Evolutionary conservation across 2,113 vertebrate species (phyloP), one percentile per base, ranked within the genome.

Genomic region (Brachyistius frenatus): DNA sequence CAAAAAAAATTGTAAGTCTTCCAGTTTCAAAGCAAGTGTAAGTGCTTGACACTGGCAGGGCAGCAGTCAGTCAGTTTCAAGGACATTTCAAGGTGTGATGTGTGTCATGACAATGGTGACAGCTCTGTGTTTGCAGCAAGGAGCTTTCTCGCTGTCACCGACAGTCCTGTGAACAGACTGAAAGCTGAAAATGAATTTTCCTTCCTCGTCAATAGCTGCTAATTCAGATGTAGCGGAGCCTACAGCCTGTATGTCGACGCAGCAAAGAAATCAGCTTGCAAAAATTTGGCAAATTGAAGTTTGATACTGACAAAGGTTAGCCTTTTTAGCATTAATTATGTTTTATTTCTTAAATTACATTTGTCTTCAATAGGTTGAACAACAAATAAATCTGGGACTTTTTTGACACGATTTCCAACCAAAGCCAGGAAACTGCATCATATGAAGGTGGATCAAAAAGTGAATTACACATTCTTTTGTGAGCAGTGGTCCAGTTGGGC

Each of bases 181-280:
- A 73, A 54, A 78, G 36, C 80, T 78, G 73, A 63, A 88, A 84
- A 89, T 76, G 16, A 76, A 39, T 76, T 81, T 75, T 67, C 73
- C 72, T 39, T 65, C 32, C 73, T 54, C 35, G 49, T 82, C 78
- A 86, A 77, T 84, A 83, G 62, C 73, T 72, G 63, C 10, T 61
- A n/a, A 61, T 71, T 81, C 71, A 80, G 57, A 75, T 70, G 66
- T 68, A 31, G 33, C 52, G 30, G 62, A 72, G 60, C 41, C 55
- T 8, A 16, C 23, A 16, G 37, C 57, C 10, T 55, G 15, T 35
- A 2, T 75, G 69, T 44, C 16, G 52, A 32, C 23, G 13, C 54
- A 63, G 57, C 33, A 23, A 46, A 35, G 30, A 69, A 60, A 41
- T 15, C 7, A 16, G 52, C 23, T 10, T 47, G n/a, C 8, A 52